Evolutionary conservation across 2,113 vertebrate species (phyloP).

Genomic region (Bos taurus): ARS-UCD2.0 NC_037343.1:12735501-12736000

Average conservation of each 20-base stretch:
- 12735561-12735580: neutral
- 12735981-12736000: neutral
- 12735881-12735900: neutral
- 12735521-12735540: neutral
- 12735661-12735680: neutral
- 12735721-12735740: neutral
- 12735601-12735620: neutral
- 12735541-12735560: neutral
- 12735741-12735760: neutral
- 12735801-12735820: neutral
- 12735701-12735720: neutral
- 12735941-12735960: neutral
- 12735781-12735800: neutral
- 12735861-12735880: neutral
- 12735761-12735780: neutral
- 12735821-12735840: neutral
- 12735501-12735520: neutral
- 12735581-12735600: neutral
- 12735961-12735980: neutral
- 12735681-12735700: neutral
- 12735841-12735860: neutral
- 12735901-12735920: neutral
- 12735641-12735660: accelerated
- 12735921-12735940: neutral
- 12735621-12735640: neutral